Base-by-base conservation (phyloP, 2,888 invertebrate genomes). In the Salticus scenicus region DNA sequence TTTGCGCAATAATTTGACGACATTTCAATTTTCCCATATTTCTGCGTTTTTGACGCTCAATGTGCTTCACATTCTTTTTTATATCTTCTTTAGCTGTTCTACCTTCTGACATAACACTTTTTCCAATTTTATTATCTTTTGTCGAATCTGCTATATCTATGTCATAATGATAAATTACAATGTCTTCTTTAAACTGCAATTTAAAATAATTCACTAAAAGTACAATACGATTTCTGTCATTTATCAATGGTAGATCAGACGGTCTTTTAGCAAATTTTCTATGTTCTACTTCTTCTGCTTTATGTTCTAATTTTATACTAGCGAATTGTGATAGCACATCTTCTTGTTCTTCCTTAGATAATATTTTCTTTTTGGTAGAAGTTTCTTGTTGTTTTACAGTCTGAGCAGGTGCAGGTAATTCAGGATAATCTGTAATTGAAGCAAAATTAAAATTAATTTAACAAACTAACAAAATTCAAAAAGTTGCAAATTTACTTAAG, bases 151-250 rank as follows among this genome's bases (percentile, higher is more conserved):
- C n/a, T 31, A 93, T 92, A 88, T 91, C 91, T 69, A 93, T 91
- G 87, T 92, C 92, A 89, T 93, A 93, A 89, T 92, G 92, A 89
- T 93, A 92, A 63, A 57, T 24, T 57, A 93, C 92, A 88, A 91
- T 91, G 10, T 92, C 90, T 75, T 91, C 91, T 14, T 93, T 92
- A 83, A 93, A 92, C 70, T 91, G 90, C 12, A 93, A 91, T 87
- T 91, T 91, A 89, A 93, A 93, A 89, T 93, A 92, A 89, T 93
- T 93, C 74, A 93, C 93, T 24, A 69, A 20, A 7, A 86, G 63
- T 10, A 24, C 10, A 70, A 72, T 79, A 30, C 17, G 12, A 69
- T 64, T 73, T 33, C n/a, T 30, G 17, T n/a, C 14, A 0, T 69
- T 74, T 27, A 47, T 42, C 7, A 57, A 69, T 47, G 73, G 79